phyloP scores from a whole-genome alignment of 2,797 vertebrate species.

The Hirundo rustica region DNA sequence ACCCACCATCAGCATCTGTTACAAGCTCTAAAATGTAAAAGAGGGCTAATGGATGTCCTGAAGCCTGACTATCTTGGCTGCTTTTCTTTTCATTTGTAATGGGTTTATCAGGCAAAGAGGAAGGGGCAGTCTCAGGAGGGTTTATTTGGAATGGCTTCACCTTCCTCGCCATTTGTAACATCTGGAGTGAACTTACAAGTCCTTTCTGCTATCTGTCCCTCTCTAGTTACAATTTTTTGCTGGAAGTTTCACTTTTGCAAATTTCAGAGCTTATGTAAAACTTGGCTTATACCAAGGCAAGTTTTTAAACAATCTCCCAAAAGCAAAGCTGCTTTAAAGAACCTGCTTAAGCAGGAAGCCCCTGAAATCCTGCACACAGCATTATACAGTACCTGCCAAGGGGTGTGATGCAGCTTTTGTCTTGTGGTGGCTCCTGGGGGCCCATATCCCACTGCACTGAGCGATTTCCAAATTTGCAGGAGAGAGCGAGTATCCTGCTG shows the following conservation, averaged over 20 bases:
- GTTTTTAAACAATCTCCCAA: not conserved
- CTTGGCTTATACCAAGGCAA: not conserved
- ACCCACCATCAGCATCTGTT: not conserved
- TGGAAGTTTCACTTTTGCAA: not conserved
- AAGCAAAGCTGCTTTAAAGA: not conserved
- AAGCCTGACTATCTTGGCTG: not conserved
- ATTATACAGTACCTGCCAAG: not conserved
- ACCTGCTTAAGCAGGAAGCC: not conserved
- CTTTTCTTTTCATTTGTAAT: constrained; percentile 30
- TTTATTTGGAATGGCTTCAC: not conserved
- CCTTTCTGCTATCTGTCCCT: not conserved
- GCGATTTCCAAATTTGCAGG: not conserved
- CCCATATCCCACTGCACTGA: not conserved
- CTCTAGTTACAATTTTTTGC: not conserved
- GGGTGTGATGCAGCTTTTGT: not conserved
- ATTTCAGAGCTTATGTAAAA: not conserved
- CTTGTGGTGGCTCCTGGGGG: not conserved
- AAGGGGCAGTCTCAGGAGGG: not conserved
- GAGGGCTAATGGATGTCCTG: not conserved
- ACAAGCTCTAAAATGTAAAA: not conserved
- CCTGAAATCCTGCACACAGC: not conserved
- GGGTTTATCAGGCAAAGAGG: constrained; percentile 7
- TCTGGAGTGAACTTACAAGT: not conserved
- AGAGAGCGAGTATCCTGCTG: not conserved
- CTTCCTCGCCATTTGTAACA: not conserved